Base-by-base conservation (phyloP, 2,888 invertebrate genomes). In the Ophraella communa region DNA sequence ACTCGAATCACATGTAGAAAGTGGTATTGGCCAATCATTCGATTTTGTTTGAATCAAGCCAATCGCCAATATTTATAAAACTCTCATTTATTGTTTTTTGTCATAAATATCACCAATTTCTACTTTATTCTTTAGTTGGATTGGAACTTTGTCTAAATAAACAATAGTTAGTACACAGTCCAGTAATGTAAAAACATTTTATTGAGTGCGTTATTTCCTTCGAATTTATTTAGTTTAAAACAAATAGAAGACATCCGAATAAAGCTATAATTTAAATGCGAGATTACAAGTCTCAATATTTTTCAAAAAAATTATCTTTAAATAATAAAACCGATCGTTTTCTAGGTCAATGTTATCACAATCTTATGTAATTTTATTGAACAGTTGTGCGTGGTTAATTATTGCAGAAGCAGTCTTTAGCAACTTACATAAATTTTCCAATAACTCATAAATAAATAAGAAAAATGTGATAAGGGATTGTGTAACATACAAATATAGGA, bases 281-380 rank as follows among this genome's bases (percentile, higher is more conserved):
- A 45, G 11, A 21, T n/a, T 10, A 45, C 18, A 45, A 11, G n/a
- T 21, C 10, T 45, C 8, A 10, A 8, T 5, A 45, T 20, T 20
- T 30, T 30, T 30, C 10, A 10, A 44, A 44, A 45, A 45, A 45
- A 18, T 18, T 45, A 45, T 4, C 10, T 45, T 18, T 45, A 45
- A 45, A 45, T 18, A n/a, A 45, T 20, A 45, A 23, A 14, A 49
- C 7, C 23, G 11, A 21, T 11, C 14, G 7, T 49, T 20, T 49
- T 23, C 23, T 23, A 49, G n/a, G 49, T 49, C 14, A 23, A 49
- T 23, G 47, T 47, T 47, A 49, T 49, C 49, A 49, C 49, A 49
- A 17, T n/a, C n/a, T 49, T 23, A 49, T 49, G 49, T 14, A 49
- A 49, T 49, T 49, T 49, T 14, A 14, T 49, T 20, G 10, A 49